Base-by-base conservation (phyloP, 2,113 vertebrate species). In the Recurvirostra avosetta region DNA sequence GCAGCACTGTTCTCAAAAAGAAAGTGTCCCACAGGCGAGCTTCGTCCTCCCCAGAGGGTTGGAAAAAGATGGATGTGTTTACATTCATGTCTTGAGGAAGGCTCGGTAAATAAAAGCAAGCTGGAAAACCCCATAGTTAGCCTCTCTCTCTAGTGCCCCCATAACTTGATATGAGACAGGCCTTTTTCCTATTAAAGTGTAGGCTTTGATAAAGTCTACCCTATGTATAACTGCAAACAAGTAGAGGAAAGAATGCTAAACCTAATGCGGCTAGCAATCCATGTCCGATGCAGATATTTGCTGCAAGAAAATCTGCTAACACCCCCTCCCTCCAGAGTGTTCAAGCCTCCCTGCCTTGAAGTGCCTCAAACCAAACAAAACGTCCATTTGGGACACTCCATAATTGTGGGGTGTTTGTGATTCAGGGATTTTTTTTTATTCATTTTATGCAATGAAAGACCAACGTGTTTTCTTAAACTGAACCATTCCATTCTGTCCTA, bases 151-250 rank as follows among this genome's bases (percentile, higher is more conserved):
- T 91, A 53, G 49, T 77, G 34, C 56, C 56, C 38, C 15, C 38
- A 47, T 72, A 94, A 91, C 83, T 40, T 53, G 25, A 77, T 63
- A 85, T 5, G 20, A 58, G 61, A n/a, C 0, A 8, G 67, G 15
- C 6, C 73, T 95, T 96, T 88, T 94, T 93, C 47, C 68, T 86
- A 72, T 86, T 94, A 87, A 71, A 78, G 34, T 3, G 0, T 17
- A 43, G 43, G 36, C 76, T 93, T 95, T 92, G 76, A 87, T 76
- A 86, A 96, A 93, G 43, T 94, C 82, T 83, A 86, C 50, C 38
- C 68, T 17, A 1, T 52, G 38, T 68, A 49, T 22, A 72, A 41
- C 40, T 89, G 32, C 65, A 87, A 81, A 52, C 56, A 87, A 91
- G 70, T 11, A 81, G 40, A 77, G 34, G 78, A 83, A 92, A 74